Evolutionary conservation across 1,140 invertebrate genomes (phyloP), one percentile per base, ranked within the genome.

Genomic region (Plutomurus gul): DNA sequence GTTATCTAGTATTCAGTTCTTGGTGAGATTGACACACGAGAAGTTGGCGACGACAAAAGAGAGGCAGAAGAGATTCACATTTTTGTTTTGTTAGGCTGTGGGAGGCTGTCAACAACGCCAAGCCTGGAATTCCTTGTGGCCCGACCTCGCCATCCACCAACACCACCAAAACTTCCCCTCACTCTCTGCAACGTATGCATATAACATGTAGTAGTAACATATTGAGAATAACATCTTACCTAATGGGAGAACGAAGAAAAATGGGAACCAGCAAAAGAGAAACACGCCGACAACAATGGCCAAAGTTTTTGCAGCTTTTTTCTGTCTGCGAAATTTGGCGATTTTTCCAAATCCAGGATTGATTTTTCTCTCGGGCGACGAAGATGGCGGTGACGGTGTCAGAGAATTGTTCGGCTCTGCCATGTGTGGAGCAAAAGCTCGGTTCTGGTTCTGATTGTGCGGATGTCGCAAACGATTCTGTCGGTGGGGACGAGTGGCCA

Each of bases 261-360:
- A 93, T 0, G 92, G 92, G 70, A 91, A 89, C 92, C 92, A 93
- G 82, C 92, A 93, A 4, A 92, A 83, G 2, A 93, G 88, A 39
- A 83, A 83, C 3, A 80, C 79, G 8, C 82, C 77, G 7, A 92
- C 91, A 30, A 92, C 89, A 84, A 97, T 96, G 36, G 95, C 95
- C 72, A 97, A 87, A 1, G 95, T 97, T 85, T 97, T 96, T 0
- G 96, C 96, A 7, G 96, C 96, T 86, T 98, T 99, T 86, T 98
- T 97, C 85, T 98, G 95, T 86, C 96, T 94, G 20, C 94, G 93
- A 84, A 96, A 96, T 86, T 97, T 96, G 13, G 94, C 94, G 51
- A 89, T 85, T 80, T 85, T 85, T 71, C 86, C 86, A 51, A 84
- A 82, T 13, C 84, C 81, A 6, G 84, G 78, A 40, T 83, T 83